Evolutionary conservation across 1,140 invertebrate species (phyloP).

Genomic region (Sycophila sp.): DNA sequence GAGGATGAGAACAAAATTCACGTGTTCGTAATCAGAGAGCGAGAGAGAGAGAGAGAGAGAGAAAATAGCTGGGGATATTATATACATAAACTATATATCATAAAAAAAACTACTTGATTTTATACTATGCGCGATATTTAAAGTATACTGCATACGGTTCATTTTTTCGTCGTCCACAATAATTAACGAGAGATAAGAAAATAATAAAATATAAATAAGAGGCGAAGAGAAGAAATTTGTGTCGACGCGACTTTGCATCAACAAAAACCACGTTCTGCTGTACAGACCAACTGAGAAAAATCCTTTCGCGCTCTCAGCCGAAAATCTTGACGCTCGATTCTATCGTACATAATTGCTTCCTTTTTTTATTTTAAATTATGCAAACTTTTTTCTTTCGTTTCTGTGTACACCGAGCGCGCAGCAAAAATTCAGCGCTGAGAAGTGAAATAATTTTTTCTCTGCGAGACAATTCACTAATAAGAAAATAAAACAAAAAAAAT

Average conservation of each 20-base stretch:
- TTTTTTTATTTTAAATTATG: too few species aligned
- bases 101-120: slow-evolving; percentile 17
- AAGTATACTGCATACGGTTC: slow-evolving; percentile 10
- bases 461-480: too few species aligned
- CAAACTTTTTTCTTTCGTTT: too few species aligned
- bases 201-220: not conserved
- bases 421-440: too few species aligned
- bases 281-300: too few species aligned
- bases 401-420: too few species aligned
- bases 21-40: slow-evolving; percentile 12
- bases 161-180: not conserved
- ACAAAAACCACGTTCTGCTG: too few species aligned
- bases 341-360: not conserved
- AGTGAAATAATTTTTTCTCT: too few species aligned
- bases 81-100: not conserved
- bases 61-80: slow-evolving; percentile 8
- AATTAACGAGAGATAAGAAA: not conserved
- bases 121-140: slow-evolving; percentile 3
- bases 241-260: too few species aligned
- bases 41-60: too few species aligned
- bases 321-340: not conserved
- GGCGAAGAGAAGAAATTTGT: not conserved
- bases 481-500: not conserved
- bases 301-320: too few species aligned
- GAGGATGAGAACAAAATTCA: not conserved